Evolutionary conservation across 2,888 invertebrate species (phyloP), one percentile per base, ranked within the genome.

Genomic region (Eristalis arbustorum): DNA sequence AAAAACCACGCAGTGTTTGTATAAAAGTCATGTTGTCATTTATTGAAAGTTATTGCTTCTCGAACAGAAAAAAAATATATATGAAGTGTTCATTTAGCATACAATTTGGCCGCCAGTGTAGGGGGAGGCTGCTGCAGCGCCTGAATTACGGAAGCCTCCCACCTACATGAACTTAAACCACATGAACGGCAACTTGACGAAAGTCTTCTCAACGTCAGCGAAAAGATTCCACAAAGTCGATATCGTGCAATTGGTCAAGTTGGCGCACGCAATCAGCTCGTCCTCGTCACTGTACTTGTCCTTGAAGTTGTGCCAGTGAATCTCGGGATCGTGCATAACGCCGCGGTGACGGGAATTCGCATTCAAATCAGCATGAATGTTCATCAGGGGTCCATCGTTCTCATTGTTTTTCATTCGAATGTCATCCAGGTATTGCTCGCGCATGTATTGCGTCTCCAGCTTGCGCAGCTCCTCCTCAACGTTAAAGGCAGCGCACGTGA

Each of bases 381-480:
- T 85, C 10, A 84, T 69, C 25, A 89, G 34, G 14, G 87, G 85
- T 49, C 82, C 88, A 11, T 76, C 61, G 59, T 88, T 89, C 89
- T 90, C 89, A 84, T 89, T 90, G 76, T 90, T 89, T 40, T 89
- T 90, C 25, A 83, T 88, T 25, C 88, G 82, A 73, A 90, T 63
- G 62, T 88, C 89, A 62, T 89, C 90, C 77, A 90, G 89, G 76
- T 90, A 89, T 73, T 90, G 90, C 64, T 92, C 91, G 56, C 89
- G 90, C 31, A 89, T 90, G 87, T 90, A 91, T 88, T 91, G 89
- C 22, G 89, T 87, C 78, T 92, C 90, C 42, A 91, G 83, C 71
- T 91, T 91, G 64, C 90, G 88, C 14, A 92, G 89, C 89, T 92
- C 92, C 49, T 89, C 90, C 78, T 92, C 92, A 6, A 92, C 90